phyloP scores from a whole-genome alignment of 1,140 invertebrate species.

The Trachelipus rathkii region DNA sequence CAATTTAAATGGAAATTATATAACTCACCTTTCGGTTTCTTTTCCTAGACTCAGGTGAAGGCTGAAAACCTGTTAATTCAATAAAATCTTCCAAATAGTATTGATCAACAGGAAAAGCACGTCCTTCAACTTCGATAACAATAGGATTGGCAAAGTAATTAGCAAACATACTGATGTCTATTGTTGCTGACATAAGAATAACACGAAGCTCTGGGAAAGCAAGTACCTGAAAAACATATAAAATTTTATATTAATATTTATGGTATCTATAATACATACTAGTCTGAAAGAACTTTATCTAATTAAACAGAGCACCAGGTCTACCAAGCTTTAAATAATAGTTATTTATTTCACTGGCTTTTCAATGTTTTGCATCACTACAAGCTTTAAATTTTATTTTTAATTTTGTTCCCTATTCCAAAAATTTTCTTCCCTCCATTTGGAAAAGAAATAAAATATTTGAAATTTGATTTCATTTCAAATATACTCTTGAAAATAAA shows the following conservation, averaged over 20 bases:
- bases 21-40: neutral
- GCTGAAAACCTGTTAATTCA: conserved; percentile 73
- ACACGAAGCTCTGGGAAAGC: conserved; percentile 61
- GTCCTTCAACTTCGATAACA: conserved; percentile 71
- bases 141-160: conserved; percentile 88
- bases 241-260: neutral
- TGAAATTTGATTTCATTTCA: no score
- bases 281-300: no score
- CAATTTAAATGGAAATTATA: neutral
- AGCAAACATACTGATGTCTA: conserved; percentile 84
- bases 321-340: no score
- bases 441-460: no score
- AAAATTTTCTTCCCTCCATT: no score
- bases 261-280: no score
- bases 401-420: no score
- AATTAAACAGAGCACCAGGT: no score
- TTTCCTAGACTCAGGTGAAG: conserved; percentile 60
- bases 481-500: no score
- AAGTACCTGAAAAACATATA: conserved; percentile 34
- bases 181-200: conserved; percentile 96
- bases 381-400: no score
- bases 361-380: no score
- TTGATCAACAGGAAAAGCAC: conserved; percentile 74
- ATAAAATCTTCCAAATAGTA: conserved; percentile 88
- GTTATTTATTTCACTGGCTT: no score